Conservation (phyloP, 2,888 invertebrate species). For the Andrena bucephala region DNA sequence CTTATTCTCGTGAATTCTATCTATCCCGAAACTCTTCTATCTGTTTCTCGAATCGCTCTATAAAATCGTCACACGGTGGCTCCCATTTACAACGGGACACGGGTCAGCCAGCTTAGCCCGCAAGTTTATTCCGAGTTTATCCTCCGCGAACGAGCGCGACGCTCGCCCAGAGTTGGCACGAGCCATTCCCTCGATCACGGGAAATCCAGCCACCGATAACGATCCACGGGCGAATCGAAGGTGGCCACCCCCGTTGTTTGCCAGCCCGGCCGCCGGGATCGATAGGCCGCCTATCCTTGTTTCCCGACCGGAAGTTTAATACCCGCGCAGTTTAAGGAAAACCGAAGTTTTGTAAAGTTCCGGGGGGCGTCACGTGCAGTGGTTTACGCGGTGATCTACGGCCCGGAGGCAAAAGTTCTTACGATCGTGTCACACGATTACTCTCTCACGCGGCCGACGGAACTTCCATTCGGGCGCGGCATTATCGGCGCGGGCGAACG, state of each 20-base stretch:
- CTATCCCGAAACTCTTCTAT: too few species aligned
- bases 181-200: background rate
- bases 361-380: constrained; percentile 67
- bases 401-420: constrained; percentile 62
- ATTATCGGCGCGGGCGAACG: constrained; percentile 55
- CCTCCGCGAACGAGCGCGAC: constrained; percentile 20
- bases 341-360: constrained; percentile 69
- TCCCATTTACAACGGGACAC: background rate
- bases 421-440: constrained; percentile 69
- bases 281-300: constrained; percentile 55
- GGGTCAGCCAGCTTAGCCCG: constrained; percentile 41
- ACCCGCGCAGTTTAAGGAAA: constrained; percentile 62
- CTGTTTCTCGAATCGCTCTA: too few species aligned
- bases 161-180: constrained; percentile 19
- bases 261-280: constrained; percentile 6
- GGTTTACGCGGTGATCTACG: constrained; percentile 69
- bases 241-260: constrained; percentile 39
- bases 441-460: constrained; percentile 47
- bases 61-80: background rate
- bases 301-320: constrained; percentile 60
- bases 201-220: constrained; percentile 26
- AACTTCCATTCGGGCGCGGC: constrained; percentile 41
- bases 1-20: too few species aligned
- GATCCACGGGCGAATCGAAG: constrained; percentile 39
- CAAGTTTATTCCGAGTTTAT: constrained; percentile 53